A percentile compares a stretch with the other conserved stretches of the same genome.
These are phyloP conservation scores for Urosaurus nigricauda DNA, from an alignment of 2,797 vertebrate genomes.

Conservation along the genomic window DNA sequence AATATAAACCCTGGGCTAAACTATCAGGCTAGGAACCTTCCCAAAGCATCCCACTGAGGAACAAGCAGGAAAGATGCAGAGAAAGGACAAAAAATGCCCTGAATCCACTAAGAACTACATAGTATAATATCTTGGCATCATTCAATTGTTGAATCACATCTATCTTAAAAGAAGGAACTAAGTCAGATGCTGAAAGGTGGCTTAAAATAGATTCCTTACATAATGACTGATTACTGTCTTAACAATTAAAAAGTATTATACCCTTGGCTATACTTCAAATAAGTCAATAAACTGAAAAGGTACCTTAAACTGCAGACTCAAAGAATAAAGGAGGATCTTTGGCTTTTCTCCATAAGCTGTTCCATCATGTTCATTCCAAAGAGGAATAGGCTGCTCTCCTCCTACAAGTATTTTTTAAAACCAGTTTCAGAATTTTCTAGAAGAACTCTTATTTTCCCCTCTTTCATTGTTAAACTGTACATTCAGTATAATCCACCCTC, in stretches of 20 bases:
- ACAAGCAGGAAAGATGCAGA: neutral
- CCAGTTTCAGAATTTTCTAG: neutral
- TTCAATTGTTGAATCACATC: neutral
- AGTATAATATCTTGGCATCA: neutral
- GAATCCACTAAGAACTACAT: neutral
- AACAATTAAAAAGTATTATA: neutral
- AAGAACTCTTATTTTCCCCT: neutral
- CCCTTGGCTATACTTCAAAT: neutral
- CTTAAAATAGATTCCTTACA: neutral
- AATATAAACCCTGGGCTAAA: neutral
- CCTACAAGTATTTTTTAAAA: conserved; percentile 78
- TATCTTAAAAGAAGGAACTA: neutral
- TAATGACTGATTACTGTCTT: neutral
- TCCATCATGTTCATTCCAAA: conserved; percentile 98
- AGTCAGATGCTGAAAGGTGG: neutral
- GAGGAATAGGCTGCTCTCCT: conserved; percentile 96
- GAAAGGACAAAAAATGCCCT: neutral
- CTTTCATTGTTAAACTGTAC: neutral
- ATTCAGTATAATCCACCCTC: conserved; percentile 4
- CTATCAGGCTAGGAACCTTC: neutral
- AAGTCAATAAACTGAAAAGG: neutral
- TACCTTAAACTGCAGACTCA: conserved; percentile 98
- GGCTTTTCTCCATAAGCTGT: conserved; percentile 96
- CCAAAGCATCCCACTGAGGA: neutral
- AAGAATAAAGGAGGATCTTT: conserved; percentile 96